These are phyloP conservation scores for Himalopsyche tibetana DNA, from an alignment of 2,888 invertebrate species.

Conservation along the genomic window DNA sequence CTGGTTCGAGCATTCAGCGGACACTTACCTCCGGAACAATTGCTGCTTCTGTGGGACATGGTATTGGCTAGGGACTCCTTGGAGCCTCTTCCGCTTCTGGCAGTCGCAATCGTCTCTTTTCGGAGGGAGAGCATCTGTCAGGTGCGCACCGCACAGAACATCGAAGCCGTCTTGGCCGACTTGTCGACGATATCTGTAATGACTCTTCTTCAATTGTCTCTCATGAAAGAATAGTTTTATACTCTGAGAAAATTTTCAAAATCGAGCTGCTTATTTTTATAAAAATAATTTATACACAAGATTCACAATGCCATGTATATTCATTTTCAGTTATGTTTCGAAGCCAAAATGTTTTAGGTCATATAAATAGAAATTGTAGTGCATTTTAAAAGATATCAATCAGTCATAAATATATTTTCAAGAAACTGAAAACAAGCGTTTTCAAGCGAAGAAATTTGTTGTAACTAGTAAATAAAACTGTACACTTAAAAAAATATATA, in stretches of 20 bases:
- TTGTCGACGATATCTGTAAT: constrained; percentile 91
- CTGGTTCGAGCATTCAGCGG: constrained; percentile 97
- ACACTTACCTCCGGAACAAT: constrained; percentile 93
- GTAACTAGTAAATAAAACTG: background rate
- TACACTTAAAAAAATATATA: constrained; percentile 7
- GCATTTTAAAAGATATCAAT: no score
- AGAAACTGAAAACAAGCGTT: no score
- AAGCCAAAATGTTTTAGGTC: no score
- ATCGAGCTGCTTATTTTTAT: no score
- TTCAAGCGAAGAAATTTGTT: background rate
- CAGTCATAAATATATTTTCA: no score
- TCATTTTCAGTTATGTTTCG: no score
- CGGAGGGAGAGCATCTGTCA: constrained; percentile 90
- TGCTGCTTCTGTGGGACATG: constrained; percentile 94
- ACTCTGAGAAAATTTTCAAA: no score
- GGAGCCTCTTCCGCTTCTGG: constrained; percentile 91
- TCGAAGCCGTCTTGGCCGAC: constrained; percentile 92
- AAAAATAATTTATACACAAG: no score
- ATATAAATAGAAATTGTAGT: no score
- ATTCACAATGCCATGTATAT: no score
- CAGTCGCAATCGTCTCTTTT: constrained; percentile 89
- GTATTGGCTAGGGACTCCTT: constrained; percentile 93
- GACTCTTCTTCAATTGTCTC: constrained; percentile 87
- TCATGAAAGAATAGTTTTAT: constrained; percentile 79
- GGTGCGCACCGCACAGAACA: constrained; percentile 84